Conservation (phyloP, 2,113 vertebrate species). For the Hypomesus transpacificus region DNA sequence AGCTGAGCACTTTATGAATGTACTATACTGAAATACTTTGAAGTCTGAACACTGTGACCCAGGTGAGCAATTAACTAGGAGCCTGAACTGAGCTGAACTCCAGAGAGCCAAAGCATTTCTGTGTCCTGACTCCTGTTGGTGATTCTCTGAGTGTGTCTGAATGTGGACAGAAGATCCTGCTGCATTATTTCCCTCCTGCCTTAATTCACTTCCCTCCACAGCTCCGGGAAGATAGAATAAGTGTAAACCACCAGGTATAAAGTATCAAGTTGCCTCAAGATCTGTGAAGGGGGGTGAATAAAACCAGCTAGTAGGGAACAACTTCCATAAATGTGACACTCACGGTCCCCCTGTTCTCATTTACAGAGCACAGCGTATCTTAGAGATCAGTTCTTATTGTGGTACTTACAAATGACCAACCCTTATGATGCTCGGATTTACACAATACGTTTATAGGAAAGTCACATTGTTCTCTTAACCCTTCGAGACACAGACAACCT, state of each 20-base stretch:
- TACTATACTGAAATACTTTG: not conserved
- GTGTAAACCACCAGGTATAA: too few relatives aligned
- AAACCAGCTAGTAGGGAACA: too few relatives aligned
- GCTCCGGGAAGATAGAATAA: too few relatives aligned
- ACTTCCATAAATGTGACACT: too few relatives aligned
- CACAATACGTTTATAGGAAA: conserved; percentile 12
- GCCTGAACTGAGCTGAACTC: not conserved
- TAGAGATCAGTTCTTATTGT: too few relatives aligned
- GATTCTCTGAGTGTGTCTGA: not conserved
- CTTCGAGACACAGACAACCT: conserved; percentile 69
- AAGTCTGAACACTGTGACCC: not conserved
- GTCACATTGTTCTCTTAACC: conserved; percentile 65
- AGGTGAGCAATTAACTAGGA: not conserved
- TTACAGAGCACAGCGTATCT: not conserved
- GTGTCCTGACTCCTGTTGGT: conserved; percentile 10
- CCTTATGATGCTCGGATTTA: too few relatives aligned
- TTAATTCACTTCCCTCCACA: too few relatives aligned
- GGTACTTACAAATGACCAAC: too few relatives aligned
- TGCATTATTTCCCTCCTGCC: not conserved
- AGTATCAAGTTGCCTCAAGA: too few relatives aligned
- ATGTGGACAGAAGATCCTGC: not conserved
- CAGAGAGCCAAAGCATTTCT: not conserved
- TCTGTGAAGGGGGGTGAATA: too few relatives aligned
- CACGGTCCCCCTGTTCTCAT: not conserved
- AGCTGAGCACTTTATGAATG: not conserved